Evolutionary conservation across 1,140 invertebrate species (phyloP), one percentile per base, ranked within the genome.

Genomic region (Zaprionus gabonicus): DNA sequence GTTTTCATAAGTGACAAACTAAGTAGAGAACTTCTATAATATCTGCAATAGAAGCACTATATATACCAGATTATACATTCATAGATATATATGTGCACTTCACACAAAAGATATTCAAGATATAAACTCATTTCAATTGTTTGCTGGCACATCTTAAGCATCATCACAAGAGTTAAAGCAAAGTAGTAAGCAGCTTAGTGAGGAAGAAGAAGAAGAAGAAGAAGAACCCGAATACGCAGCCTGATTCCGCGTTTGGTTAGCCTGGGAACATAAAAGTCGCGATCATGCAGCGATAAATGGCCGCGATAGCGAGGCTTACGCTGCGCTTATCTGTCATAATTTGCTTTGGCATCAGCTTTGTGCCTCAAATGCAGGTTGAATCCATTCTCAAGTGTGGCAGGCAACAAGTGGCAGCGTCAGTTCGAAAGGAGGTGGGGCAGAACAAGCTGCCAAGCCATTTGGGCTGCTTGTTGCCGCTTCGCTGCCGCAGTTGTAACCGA

Each of bases 401-500:
- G 46, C 46, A 51, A 20, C 38, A 51, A 51, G 46, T 23, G 12
- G 46, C 20, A 9, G 46, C 9, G 20, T 10, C 15, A 6, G 38
- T 1, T 41, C 3, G 4, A 41, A 25, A 23, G 46, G 20, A 13
- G 20, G 23, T 20, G 20, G 10, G 20, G 46, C 20, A n/a, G 17
- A 10, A 51, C 46, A 51, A 13, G 46, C 46, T 51, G 46, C 20
- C 23, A 13, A 20, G 46, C 46, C 12, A 13, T 51, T 51, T 20
- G 17, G 17, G 46, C 46, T 46, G 41, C 60, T 74, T 74, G 31
- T 51, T 75, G 67, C 71, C 71, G 71, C 71, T 74, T 69, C 56
- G 65, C 51, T 75, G 72, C 67, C 38, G 58, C 72, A 70, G 59
- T 71, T 70, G 72, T 38, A 58, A 64, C 58, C 68, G 65, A 69